These are phyloP conservation scores for Eupithecia centaureata DNA, from an alignment of 2,888 invertebrate genomes.

Conservation along the genomic window DNA sequence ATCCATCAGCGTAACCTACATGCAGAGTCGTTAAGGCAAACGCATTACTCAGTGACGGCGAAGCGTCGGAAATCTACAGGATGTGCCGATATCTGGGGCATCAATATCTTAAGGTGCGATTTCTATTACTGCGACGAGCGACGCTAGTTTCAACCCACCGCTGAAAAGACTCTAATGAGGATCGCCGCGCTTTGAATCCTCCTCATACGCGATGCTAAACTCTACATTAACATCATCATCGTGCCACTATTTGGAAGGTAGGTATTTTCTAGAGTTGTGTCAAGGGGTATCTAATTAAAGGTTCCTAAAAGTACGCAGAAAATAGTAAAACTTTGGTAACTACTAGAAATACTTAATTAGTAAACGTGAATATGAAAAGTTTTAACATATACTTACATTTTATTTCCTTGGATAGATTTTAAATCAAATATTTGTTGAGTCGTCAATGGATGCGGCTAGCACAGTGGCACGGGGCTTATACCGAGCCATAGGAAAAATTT, in stretches of 20 bases:
- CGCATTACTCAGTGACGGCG: constrained; percentile 61
- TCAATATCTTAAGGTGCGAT: constrained; percentile 58
- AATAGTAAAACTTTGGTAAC: no score
- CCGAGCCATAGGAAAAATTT: background rate
- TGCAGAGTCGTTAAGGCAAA: constrained; percentile 63
- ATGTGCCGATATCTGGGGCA: constrained; percentile 67
- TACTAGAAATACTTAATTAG: no score
- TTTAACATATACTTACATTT: no score
- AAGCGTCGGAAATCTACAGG: constrained; percentile 66
- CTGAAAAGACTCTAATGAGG: background rate
- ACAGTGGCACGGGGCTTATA: background rate
- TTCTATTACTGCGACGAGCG: constrained; percentile 1
- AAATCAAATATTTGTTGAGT: no score
- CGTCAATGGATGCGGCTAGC: background rate
- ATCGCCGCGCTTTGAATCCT: background rate
- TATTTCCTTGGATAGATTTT: no score
- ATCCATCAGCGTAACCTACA: constrained; percentile 42
- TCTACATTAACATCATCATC: background rate
- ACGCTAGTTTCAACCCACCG: background rate
- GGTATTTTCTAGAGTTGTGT: no score
- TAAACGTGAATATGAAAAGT: no score
- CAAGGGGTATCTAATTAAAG: no score
- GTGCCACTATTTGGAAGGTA: no score
- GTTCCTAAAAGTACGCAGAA: no score
- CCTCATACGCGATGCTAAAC: no score